Conservation (phyloP, 2,888 invertebrate genomes). For the Folsomia manolachei region DNA sequence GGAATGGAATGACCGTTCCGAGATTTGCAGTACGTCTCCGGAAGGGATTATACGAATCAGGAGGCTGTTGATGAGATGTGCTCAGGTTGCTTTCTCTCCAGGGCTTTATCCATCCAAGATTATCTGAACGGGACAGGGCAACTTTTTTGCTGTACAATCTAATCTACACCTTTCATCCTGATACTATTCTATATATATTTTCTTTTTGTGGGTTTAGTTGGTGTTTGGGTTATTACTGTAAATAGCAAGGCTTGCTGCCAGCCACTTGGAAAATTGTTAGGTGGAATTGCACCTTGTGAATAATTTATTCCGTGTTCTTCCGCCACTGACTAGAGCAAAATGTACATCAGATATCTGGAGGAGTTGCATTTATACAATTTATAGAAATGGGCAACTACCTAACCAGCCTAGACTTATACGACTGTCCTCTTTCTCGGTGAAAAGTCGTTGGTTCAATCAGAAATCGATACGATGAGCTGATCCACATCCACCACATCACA, state of each 20-base stretch:
- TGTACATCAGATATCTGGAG: no score
- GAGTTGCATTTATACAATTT: no score
- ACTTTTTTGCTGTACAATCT: not conserved
- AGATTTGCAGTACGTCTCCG: not conserved
- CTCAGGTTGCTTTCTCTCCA: not conserved
- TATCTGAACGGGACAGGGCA: not conserved
- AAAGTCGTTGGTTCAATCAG: not conserved
- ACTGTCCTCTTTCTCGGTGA: not conserved
- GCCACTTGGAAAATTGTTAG: not conserved
- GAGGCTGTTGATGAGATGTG: not conserved
- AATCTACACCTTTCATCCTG: not conserved
- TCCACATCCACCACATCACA: not conserved
- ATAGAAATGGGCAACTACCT: no score
- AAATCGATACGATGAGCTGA: not conserved
- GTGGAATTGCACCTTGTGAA: constrained; percentile 43
- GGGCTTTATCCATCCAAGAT: not conserved
- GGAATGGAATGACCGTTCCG: not conserved
- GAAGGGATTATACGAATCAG: not conserved
- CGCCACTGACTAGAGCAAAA: not conserved
- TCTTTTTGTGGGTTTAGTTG: no score
- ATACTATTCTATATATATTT: no score
- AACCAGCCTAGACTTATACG: no score
- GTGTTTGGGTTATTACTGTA: no score
- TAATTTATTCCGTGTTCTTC: constrained; percentile 35
- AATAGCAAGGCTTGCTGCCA: no score